phyloP scores from a whole-genome alignment of 2,113 vertebrate genomes.

The Saguinus midas region DNA sequence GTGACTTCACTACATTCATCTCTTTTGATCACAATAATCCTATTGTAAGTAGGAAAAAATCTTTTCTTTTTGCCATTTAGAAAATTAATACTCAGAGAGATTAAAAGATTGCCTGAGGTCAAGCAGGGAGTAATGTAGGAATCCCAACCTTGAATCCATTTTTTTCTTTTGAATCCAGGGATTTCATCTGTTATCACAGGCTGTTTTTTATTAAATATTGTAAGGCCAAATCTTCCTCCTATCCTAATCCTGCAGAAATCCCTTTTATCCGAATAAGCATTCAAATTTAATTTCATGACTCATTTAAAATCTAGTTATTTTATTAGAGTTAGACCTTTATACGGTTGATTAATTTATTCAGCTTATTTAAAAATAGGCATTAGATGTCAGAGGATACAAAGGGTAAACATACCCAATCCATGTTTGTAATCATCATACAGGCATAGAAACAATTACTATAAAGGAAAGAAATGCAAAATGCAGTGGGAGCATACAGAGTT shows the following conservation, averaged over 20 bases:
- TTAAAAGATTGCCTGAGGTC: constrained; percentile 45
- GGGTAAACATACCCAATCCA: background rate
- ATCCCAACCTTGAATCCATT: constrained; percentile 35
- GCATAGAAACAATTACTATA: background rate
- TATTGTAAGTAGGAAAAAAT: constrained; percentile 24
- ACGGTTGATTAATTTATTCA: constrained; percentile 1
- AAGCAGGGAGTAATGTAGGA: background rate
- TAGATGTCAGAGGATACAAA: background rate
- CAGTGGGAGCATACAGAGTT: background rate
- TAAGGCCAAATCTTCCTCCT: constrained; percentile 18
- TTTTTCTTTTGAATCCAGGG: background rate
- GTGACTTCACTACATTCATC: background rate
- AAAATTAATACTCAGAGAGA: constrained; percentile 52
- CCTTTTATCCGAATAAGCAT: constrained; percentile 48
- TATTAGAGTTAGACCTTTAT: constrained; percentile 13
- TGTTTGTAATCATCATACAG: background rate
- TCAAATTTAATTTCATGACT: constrained; percentile 55
- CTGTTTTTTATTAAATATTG: constrained; percentile 47
- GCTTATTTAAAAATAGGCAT: background rate
- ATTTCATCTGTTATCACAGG: constrained; percentile 16
- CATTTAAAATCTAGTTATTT: constrained; percentile 50
- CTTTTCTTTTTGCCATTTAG: constrained; percentile 41
- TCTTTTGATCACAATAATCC: constrained; percentile 41
- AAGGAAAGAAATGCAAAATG: background rate
- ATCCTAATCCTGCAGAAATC: constrained; percentile 53